These are phyloP conservation scores for Imbricaverruca yamaguchii DNA, from an alignment of 2,888 invertebrate species.

Conservation along the genomic window DNA sequence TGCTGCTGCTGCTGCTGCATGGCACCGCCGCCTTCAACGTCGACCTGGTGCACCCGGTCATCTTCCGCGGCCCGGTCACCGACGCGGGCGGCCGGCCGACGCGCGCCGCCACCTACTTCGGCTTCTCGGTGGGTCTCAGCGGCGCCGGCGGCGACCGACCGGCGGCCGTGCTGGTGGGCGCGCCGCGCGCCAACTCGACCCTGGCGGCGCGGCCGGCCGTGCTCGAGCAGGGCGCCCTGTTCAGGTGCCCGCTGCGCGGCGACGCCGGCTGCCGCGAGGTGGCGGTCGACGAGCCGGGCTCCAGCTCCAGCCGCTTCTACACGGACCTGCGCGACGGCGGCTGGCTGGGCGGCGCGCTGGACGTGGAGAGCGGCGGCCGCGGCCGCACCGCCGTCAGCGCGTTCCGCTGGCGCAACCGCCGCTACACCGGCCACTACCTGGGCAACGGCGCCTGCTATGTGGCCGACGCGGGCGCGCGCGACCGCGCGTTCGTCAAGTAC, in stretches of 20 bases:
- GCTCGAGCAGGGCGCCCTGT: conserved; percentile 48
- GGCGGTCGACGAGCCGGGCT: conserved; percentile 42
- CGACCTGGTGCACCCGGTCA: conserved; percentile 28
- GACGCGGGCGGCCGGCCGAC: conserved; percentile 25
- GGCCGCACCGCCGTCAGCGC: conserved; percentile 38
- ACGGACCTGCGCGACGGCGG: conserved; percentile 43
- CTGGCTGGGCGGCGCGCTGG: conserved; percentile 45
- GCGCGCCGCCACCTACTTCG: conserved; percentile 29
- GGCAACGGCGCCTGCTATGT: conserved; percentile 41
- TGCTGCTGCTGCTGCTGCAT: neutral
- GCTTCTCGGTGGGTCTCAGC: conserved; percentile 30
- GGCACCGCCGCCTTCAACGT: conserved; percentile 37
- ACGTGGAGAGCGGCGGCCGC: neutral
- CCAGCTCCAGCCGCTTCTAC: neutral
- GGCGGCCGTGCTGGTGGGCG: conserved; percentile 44
- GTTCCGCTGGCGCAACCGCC: conserved; percentile 41
- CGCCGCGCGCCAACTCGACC: conserved; percentile 50
- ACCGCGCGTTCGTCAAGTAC: neutral
- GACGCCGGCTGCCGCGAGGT: conserved; percentile 41
- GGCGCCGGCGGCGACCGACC: no score
- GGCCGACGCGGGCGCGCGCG: conserved; percentile 28
- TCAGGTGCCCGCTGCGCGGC: conserved; percentile 41
- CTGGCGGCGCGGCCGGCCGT: conserved; percentile 36
- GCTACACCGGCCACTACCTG: conserved; percentile 34
- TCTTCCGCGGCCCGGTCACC: conserved; percentile 23